A percentile compares a stretch with the other conserved stretches of the same genome.
Evolutionary conservation across 2,888 invertebrate species (phyloP).

Genomic region (Scrobipalpa atriplicella): DNA sequence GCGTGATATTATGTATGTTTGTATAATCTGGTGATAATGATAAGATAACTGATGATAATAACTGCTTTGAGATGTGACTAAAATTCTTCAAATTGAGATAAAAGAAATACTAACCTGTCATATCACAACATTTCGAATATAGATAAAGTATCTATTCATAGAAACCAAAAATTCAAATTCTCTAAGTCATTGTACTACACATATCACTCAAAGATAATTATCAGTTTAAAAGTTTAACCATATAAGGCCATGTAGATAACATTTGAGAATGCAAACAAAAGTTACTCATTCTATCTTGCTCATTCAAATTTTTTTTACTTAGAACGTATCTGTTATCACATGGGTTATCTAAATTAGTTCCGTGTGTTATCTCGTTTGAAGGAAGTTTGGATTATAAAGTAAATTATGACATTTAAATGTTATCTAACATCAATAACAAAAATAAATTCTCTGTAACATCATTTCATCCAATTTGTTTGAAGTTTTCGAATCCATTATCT

Average conservation of each 20-base stretch:
- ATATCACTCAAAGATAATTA: slow-evolving; percentile 3
- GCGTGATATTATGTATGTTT: too few relatives aligned
- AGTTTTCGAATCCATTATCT: too few relatives aligned
- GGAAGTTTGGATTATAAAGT: neutral
- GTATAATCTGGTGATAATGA: too few relatives aligned
- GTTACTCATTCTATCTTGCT: slow-evolving; percentile 13
- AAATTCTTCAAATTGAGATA: too few relatives aligned
- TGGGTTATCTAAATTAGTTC: slow-evolving; percentile 3
- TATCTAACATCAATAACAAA: neutral
- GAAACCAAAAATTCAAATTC: neutral
- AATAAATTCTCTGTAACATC: too few relatives aligned
- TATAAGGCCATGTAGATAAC: slow-evolving; percentile 5
- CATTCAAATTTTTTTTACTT: neutral
- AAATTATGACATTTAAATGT: neutral
- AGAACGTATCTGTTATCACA: slow-evolving; percentile 17
- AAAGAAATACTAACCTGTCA: too few relatives aligned
- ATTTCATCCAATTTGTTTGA: too few relatives aligned
- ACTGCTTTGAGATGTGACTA: too few relatives aligned
- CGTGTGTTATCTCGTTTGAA: slow-evolving; percentile 15
- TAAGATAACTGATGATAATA: too few relatives aligned
- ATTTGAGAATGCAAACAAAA: slow-evolving; percentile 13
- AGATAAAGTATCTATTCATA: neutral
- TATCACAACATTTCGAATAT: too few relatives aligned
- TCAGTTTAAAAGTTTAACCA: neutral
- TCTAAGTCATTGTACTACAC: neutral